Conservation (phyloP, 2,797 vertebrate genomes). For the Clarias laeviceps region DNA sequence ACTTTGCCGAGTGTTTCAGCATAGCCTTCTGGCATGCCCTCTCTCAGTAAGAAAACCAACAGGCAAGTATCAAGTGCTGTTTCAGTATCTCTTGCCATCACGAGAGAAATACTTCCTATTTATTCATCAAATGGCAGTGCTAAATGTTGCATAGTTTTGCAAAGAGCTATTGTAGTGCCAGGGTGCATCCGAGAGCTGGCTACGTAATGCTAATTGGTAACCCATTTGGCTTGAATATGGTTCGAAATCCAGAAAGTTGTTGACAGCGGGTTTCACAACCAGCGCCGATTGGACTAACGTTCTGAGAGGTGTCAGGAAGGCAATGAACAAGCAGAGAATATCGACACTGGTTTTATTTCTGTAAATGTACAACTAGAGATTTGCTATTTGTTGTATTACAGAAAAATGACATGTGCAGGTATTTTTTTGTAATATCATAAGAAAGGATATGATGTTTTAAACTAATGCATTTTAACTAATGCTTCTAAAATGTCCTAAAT, state of each 20-base stretch:
- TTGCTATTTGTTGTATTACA: neutral
- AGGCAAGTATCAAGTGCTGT: constrained; percentile 39
- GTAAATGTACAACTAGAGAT: neutral
- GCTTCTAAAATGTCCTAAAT: neutral
- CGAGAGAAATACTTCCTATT: constrained; percentile 23
- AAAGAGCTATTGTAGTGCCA: constrained; percentile 43
- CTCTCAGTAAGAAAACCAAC: constrained; percentile 43
- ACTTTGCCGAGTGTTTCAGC: constrained; percentile 49
- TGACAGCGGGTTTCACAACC: constrained; percentile 61
- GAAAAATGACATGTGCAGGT: neutral
- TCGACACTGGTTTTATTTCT: constrained; percentile 15
- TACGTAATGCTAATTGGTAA: constrained; percentile 67
- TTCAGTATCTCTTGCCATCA: constrained; percentile 36
- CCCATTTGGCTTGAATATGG: constrained; percentile 64
- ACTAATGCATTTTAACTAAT: neutral
- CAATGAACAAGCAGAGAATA: constrained; percentile 32
- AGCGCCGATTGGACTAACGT: constrained; percentile 45
- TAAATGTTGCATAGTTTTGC: constrained; percentile 44
- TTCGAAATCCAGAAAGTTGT: constrained; percentile 61
- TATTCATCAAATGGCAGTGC: constrained; percentile 42
- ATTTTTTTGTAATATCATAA: neutral
- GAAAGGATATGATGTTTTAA: neutral
- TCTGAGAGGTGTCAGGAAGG: constrained; percentile 48
- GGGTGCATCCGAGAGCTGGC: constrained; percentile 59
- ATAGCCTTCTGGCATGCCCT: constrained; percentile 50